phyloP scores from a whole-genome alignment of 2,113 vertebrate genomes.

The Leiothrix lutea region DNA sequence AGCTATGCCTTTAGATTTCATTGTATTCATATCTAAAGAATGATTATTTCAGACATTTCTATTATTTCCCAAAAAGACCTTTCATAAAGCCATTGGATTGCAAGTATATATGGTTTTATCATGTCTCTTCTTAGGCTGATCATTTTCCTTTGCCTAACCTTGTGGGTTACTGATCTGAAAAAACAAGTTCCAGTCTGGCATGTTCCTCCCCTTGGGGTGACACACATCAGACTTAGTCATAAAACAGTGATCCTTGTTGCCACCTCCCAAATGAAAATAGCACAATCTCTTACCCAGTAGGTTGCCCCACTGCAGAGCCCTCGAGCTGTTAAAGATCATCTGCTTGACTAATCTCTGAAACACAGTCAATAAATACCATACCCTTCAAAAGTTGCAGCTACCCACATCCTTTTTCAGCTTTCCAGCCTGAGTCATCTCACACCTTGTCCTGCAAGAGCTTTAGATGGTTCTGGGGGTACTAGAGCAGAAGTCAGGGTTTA shows the following conservation, averaged over 20 bases:
- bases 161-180: neutral
- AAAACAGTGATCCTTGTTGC: neutral
- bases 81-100: neutral
- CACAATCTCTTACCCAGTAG: neutral
- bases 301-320: neutral
- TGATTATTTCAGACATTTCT: neutral
- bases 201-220: neutral
- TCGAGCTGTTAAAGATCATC: neutral
- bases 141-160: neutral
- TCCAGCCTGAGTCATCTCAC: neutral
- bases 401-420: neutral
- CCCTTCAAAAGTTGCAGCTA: neutral
- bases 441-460: neutral
- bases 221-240: neutral
- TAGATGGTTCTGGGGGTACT: neutral
- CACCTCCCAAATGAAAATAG: neutral
- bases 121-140: neutral
- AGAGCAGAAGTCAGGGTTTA: neutral
- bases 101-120: neutral
- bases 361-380: neutral
- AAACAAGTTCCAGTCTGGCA: neutral
- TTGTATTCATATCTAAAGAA: neutral
- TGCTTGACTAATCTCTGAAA: neutral
- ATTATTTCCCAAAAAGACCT: neutral
- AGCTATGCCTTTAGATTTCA: neutral